Percentiles rank a stretch among this genome's conserved stretches.
phyloP scores from a whole-genome alignment of 2,888 invertebrate genomes.

The Tetranychus piercei region DNA sequence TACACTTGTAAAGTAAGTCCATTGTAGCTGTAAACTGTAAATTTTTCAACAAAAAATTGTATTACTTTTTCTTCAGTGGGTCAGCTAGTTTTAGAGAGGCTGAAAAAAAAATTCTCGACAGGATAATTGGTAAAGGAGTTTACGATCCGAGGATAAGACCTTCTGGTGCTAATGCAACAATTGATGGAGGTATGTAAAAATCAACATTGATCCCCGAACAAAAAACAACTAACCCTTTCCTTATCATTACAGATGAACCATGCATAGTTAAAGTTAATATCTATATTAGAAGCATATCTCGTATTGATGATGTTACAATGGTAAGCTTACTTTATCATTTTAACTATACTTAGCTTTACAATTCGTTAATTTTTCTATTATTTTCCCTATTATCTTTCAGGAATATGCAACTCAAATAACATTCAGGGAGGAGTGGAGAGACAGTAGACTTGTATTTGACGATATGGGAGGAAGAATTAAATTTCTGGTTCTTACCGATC shows the following conservation, averaged over 20 bases:
- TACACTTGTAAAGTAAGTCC: neutral
- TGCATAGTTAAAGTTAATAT: conserved; percentile 92
- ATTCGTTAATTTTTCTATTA: no score
- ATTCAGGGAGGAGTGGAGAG: conserved; percentile 89
- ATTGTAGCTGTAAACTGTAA: neutral
- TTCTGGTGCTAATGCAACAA: conserved; percentile 3
- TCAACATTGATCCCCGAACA: neutral
- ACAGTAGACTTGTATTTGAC: conserved; percentile 46
- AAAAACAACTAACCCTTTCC: neutral
- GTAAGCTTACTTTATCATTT: conserved; percentile 41
- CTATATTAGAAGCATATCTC: conserved; percentile 91
- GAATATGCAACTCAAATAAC: conserved; percentile 95
- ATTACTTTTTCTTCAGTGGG: conserved; percentile 15
- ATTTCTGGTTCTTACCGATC: conserved; percentile 78
- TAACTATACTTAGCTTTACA: neutral
- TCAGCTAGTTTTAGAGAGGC: conserved; percentile 63
- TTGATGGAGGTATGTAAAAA: neutral
- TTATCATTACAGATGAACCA: conserved; percentile 56
- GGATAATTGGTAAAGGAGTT: conserved; percentile 57
- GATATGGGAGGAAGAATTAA: conserved; percentile 39
- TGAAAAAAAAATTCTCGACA: conserved; percentile 81
- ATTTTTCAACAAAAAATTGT: neutral
- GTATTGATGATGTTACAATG: conserved; percentile 98
- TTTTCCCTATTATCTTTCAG: conserved; percentile 28
- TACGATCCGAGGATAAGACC: conserved; percentile 14